Conservation (phyloP, 2,113 vertebrate genomes). For the Perca flavescens region DNA sequence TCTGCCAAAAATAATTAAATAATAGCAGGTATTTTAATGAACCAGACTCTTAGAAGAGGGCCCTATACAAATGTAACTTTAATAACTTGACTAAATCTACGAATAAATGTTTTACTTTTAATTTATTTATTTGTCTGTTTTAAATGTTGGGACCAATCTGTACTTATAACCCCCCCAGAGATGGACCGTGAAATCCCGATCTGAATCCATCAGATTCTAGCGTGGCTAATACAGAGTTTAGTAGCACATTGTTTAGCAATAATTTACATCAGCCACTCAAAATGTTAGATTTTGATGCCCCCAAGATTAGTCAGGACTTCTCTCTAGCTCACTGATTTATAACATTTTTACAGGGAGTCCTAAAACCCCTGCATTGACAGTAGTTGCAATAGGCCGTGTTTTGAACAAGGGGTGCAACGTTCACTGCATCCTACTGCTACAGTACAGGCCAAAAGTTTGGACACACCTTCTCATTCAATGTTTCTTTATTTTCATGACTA, state of each 20-base stretch:
- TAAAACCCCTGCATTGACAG: background rate
- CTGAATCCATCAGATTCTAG: background rate
- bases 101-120: background rate
- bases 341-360: background rate
- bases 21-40: background rate
- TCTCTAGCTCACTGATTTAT: background rate
- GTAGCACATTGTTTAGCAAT: background rate
- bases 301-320: background rate
- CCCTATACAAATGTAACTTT: background rate
- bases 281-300: conserved; percentile 4
- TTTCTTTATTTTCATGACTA: too few species aligned
- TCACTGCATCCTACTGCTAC: background rate
- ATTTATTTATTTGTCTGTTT: background rate
- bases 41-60: background rate
- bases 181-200: background rate
- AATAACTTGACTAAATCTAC: background rate
- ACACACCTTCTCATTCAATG: too few species aligned
- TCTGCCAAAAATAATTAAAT: background rate
- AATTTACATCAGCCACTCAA: background rate
- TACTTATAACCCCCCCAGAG: background rate
- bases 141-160: background rate
- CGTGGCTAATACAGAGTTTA: background rate
- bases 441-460: too few species aligned
- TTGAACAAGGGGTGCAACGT: background rate
- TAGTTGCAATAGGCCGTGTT: background rate